phyloP scores from a whole-genome alignment of 92 coral and sea anemone species.

The Parazoanthus atlanticus region DNA sequence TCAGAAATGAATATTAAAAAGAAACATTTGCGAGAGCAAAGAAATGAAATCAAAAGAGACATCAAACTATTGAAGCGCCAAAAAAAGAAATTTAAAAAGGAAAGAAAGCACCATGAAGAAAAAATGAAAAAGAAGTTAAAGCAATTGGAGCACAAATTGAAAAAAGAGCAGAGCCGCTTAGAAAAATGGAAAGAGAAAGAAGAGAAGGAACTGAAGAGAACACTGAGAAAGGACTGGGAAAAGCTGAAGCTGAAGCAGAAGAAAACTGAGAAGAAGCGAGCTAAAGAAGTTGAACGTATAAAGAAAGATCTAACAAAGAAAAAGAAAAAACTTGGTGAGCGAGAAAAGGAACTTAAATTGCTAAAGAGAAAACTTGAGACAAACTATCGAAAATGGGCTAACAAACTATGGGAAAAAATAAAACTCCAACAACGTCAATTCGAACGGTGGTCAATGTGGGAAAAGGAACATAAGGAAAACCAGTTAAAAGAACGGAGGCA shows the following conservation, averaged over 20 bases:
- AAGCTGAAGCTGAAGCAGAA: slow-evolving; percentile 53
- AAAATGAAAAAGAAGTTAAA: slow-evolving; percentile 46
- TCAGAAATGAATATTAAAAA: slow-evolving; percentile 7
- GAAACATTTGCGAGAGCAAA: slow-evolving; percentile 4
- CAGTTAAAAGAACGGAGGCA: slow-evolving; percentile 1
- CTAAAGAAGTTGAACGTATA: slow-evolving; percentile 59
- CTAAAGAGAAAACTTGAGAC: slow-evolving; percentile 54
- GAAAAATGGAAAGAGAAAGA: slow-evolving; percentile 68
- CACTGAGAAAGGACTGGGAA: slow-evolving; percentile 59
- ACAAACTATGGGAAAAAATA: slow-evolving; percentile 57
- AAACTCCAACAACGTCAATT: slow-evolving; percentile 31
- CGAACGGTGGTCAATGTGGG: neutral
- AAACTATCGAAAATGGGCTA: slow-evolving; percentile 68
- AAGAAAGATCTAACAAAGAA: slow-evolving; percentile 60
- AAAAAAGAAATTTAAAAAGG: slow-evolving; percentile 51
- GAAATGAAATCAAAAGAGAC: slow-evolving; percentile 3
- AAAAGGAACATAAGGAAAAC: neutral
- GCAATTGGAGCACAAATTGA: slow-evolving; percentile 44
- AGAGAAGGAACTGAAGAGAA: slow-evolving; percentile 54
- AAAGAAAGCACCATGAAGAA: slow-evolving; percentile 25
- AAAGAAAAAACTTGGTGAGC: slow-evolving; percentile 62
- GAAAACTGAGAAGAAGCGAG: slow-evolving; percentile 47
- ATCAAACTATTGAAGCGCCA: slow-evolving; percentile 50
- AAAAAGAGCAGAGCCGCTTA: slow-evolving; percentile 61
- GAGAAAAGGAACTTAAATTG: slow-evolving; percentile 56